Evolutionary conservation across 2,888 invertebrate species (phyloP).

Genomic region (Metalampra italica): DNA sequence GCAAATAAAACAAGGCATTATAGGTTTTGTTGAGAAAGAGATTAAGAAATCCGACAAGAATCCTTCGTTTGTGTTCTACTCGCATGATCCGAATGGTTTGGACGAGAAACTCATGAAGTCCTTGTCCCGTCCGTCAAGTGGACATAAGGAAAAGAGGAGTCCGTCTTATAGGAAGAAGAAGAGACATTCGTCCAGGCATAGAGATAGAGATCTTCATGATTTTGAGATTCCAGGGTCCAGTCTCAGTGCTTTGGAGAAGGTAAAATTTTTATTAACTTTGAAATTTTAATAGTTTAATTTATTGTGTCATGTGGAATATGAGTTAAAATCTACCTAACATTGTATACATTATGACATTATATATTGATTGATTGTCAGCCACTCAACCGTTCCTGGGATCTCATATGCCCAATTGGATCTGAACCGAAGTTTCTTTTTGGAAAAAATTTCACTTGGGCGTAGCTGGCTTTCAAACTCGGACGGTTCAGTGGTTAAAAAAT

Average conservation of each 20-base stretch:
- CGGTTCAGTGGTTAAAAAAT: too few relatives aligned
- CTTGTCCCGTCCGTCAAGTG: conserved; percentile 66
- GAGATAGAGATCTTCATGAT: conserved; percentile 67
- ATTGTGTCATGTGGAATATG: too few relatives aligned
- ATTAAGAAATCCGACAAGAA: conserved; percentile 71
- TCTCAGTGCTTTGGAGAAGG: conserved; percentile 71
- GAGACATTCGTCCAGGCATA: conserved; percentile 63
- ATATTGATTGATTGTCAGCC: too few relatives aligned
- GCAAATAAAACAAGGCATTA: conserved; percentile 71
- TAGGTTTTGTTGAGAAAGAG: conserved; percentile 74
- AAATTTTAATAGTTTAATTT: too few relatives aligned
- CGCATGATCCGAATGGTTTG: conserved; percentile 68
- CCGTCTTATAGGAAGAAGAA: conserved; percentile 72
- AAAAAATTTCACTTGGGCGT: too few relatives aligned
- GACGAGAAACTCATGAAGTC: conserved; percentile 69
- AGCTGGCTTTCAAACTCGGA: too few relatives aligned
- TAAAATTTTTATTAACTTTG: conserved; percentile 20
- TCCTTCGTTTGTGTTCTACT: conserved; percentile 71
- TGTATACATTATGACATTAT: too few relatives aligned
- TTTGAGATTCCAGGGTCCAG: conserved; percentile 74
- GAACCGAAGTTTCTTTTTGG: too few relatives aligned
- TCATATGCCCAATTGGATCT: too few relatives aligned
- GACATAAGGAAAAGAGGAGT: conserved; percentile 70
- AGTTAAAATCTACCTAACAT: too few relatives aligned
- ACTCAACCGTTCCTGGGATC: too few relatives aligned